Evolutionary conservation across 92 coral and sea anemone species (phyloP).

Genomic region (Porites lobata): DNA sequence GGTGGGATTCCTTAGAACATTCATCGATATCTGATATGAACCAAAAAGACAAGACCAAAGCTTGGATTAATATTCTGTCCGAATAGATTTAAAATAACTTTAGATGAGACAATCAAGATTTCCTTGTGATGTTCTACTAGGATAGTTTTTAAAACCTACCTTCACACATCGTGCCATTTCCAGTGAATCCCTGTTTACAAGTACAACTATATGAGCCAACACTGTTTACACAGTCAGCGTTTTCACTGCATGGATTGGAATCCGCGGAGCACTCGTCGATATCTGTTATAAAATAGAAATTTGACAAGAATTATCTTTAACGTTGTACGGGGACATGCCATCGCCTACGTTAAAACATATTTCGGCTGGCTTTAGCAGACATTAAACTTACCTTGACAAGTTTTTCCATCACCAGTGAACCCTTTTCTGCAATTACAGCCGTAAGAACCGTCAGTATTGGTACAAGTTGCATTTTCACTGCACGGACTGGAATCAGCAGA

Average conservation of each 20-base stretch:
- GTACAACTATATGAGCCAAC: constrained; percentile 68
- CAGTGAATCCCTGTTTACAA: constrained; percentile 71
- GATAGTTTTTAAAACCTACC: constrained; percentile 21
- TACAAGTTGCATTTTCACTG: constrained; percentile 53
- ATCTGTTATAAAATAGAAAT: constrained; percentile 14
- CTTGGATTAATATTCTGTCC: too few species aligned
- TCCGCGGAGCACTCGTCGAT: constrained; percentile 58
- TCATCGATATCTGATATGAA: constrained; percentile 53
- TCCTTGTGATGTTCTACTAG: too few species aligned
- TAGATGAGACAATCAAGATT: too few species aligned
- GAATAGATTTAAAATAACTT: too few species aligned
- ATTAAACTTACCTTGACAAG: constrained; percentile 58
- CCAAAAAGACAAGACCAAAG: background rate
- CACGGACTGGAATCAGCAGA: constrained; percentile 25
- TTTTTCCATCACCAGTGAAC: constrained; percentile 59
- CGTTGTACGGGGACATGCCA: too few species aligned
- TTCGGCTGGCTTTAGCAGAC: background rate
- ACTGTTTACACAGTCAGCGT: constrained; percentile 66
- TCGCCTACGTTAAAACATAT: too few species aligned
- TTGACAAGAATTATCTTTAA: too few species aligned
- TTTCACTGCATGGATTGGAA: constrained; percentile 38
- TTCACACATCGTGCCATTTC: constrained; percentile 60
- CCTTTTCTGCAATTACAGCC: constrained; percentile 59
- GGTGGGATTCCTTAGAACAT: constrained; percentile 27
- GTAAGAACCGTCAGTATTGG: constrained; percentile 70